Base-by-base conservation (phyloP, 1,140 invertebrate species). In the Zaprionus gabonicus region DNA sequence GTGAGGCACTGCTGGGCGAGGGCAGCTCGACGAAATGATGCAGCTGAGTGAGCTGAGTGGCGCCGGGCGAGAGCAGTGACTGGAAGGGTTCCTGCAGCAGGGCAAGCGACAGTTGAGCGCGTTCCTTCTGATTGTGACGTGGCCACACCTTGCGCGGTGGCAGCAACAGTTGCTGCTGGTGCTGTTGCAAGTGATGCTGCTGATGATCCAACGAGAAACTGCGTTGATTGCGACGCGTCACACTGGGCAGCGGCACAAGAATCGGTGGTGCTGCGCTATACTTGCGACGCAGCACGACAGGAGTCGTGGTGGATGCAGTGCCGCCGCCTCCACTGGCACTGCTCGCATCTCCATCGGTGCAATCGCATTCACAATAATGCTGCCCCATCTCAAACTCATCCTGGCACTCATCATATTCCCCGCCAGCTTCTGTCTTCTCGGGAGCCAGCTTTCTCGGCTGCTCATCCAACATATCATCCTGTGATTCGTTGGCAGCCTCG, bases 1-100 rank as follows among this genome's bases (percentile, higher is more conserved):
- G 60, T 3, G 93, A 92, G 5, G 88, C 92, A 59, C 90, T 92
- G 70, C 92, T 92, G 20, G 91, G 93, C 31, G 91, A 93, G 6
- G 92, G 92, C 62, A 93, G 63, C 63, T 93, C 92, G 60, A 81
- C 82, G 20, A 92, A 91, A 55, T 93, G 82, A 55, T 87, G 84
- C 66, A 87, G 25, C 38, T 87, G 83, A 7, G 74, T 67, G 46
- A 57, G 25, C 4, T 69, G 58, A 12, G 69, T 73, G 41, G 83
- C 51, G 31, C 85, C 74, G 23, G 91, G 88, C 31, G 91, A 78
- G 51, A 92, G 77, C 60, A 91, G 70, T 23, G 82, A 78, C 65
- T 92, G 91, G 74, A 92, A 92, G 31, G 88, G 85, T 36, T 92
- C 91, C 76, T 92, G 91, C 1, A 87, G 78, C 75, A 92, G 63